Evolutionary conservation across 2,888 invertebrate genomes (phyloP).

Genomic region (Malachius bipustulatus): DNA sequence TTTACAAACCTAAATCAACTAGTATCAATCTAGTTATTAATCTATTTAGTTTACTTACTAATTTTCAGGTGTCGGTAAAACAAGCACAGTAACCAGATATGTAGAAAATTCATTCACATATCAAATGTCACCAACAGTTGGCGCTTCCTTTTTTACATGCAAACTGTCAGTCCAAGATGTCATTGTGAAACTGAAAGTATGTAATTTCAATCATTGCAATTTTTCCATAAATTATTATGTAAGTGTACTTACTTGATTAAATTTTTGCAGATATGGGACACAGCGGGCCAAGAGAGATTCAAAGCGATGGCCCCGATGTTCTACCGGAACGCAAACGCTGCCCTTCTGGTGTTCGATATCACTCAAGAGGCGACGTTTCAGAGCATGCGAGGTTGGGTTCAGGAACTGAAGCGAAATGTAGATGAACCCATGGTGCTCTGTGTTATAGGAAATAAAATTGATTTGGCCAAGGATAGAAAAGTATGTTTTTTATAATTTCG

Average conservation of each 20-base stretch:
- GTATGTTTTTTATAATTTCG: too few species aligned
- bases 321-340: slow-evolving; percentile 83
- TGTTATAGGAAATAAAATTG: slow-evolving; percentile 78
- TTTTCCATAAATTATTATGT: slow-evolving; percentile 2
- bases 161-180: slow-evolving; percentile 61
- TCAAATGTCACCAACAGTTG: slow-evolving; percentile 72
- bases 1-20: too few species aligned
- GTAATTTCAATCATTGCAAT: slow-evolving; percentile 6
- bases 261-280: slow-evolving; percentile 68
- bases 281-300: slow-evolving; percentile 79
- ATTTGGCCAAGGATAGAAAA: slow-evolving; percentile 52
- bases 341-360: slow-evolving; percentile 77
- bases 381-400: slow-evolving; percentile 78
- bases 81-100: slow-evolving; percentile 71
- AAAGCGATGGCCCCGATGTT: slow-evolving; percentile 92
- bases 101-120: slow-evolving; percentile 65
- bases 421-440: slow-evolving; percentile 67
- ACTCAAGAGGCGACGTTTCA: slow-evolving; percentile 62
- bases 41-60: too few species aligned
- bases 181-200: slow-evolving; percentile 66
- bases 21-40: too few species aligned
- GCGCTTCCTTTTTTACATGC: slow-evolving; percentile 82
- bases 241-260: slow-evolving; percentile 15
- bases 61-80: slow-evolving; percentile 80
- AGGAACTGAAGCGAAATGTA: slow-evolving; percentile 64